Evolutionary conservation across 2,888 invertebrate species (phyloP), one percentile per base, ranked within the genome.

Genomic region (Torymus tubicola): DNA sequence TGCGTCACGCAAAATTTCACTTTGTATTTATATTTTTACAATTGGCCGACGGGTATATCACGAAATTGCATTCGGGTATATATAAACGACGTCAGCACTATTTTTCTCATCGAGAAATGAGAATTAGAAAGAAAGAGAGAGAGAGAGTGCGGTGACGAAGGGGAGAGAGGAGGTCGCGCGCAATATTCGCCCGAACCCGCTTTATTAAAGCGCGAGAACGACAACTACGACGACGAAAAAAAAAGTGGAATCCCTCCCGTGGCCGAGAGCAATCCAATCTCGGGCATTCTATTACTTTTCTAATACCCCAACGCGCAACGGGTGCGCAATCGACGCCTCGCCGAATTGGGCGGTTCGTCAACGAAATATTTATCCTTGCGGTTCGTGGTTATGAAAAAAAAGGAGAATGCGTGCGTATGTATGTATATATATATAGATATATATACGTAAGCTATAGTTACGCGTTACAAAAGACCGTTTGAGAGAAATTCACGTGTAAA

Each of bases 221-320:
- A 50, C 13, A 3, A n/a, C n/a, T n/a, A n/a, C n/a, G n/a, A n/a
- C n/a, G n/a, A n/a, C n/a, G n/a, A n/a, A 65, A 42, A 50, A 42
- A 50, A 42, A 13, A 16, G 21, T 55, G 55, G 55, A 42, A 60
- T 58, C 18, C 42, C 58, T 11, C 42, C 13, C 31, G 16, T 16
- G 57, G 16, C 13, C 31, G 16, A n/a, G 57, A 5, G 57, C 74
- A 55, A 64, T 53, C n/a, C 65, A 74, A 74, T 74, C 65, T 64
- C 64, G 73, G 18, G 18, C 73, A 16, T 64, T 64, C 73, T 64
- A 72, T 72, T 63, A 72, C 61, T 73, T 73, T 73, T 64, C 55
- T 73, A 64, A 73, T 64, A 64, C 31, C 53, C 13, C 67, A 21
- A 14, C 0, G 21, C 16, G 11, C 1, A 8, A 8, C 42, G 12